phyloP scores from a whole-genome alignment of 2,113 vertebrate species.

The Rhineura floridana region DNA sequence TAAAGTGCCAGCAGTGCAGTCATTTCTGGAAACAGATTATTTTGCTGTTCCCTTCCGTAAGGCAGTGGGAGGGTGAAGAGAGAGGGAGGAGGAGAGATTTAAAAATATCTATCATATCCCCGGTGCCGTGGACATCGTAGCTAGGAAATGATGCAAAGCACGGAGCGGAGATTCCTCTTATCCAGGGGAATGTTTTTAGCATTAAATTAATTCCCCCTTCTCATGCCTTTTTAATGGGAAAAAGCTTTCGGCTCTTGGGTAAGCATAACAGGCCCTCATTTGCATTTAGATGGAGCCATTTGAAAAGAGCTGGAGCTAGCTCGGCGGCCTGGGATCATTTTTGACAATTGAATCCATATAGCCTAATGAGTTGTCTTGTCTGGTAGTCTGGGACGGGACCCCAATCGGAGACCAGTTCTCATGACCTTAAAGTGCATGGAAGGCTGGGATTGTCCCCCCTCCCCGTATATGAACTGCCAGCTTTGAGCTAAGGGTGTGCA shows the following conservation, averaged over 20 bases:
- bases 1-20: constrained; percentile 48
- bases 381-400: neutral
- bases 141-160: constrained; percentile 73
- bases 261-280: constrained; percentile 72
- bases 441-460: neutral
- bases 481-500: neutral
- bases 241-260: constrained; percentile 73
- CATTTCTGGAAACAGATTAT: constrained; percentile 65
- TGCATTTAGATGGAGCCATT: constrained; percentile 85
- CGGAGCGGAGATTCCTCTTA: constrained; percentile 72
- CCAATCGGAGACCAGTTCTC: neutral
- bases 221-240: constrained; percentile 77
- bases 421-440: neutral
- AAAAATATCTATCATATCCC: constrained; percentile 76
- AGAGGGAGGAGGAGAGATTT: neutral
- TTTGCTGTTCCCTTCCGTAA: constrained; percentile 65
- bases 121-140: constrained; percentile 67
- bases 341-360: constrained; percentile 72
- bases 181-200: constrained; percentile 74
- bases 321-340: constrained; percentile 62
- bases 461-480: neutral
- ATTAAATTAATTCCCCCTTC: constrained; percentile 80
- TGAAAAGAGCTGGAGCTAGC: constrained; percentile 56
- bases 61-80: constrained; percentile 49
- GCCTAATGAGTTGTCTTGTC: constrained; percentile 68